A percentile compares a stretch with the other conserved stretches of the same genome.
These are phyloP conservation scores for Pecten maximus DNA, from an alignment of 2,888 invertebrate species.

Conservation along the genomic window DNA sequence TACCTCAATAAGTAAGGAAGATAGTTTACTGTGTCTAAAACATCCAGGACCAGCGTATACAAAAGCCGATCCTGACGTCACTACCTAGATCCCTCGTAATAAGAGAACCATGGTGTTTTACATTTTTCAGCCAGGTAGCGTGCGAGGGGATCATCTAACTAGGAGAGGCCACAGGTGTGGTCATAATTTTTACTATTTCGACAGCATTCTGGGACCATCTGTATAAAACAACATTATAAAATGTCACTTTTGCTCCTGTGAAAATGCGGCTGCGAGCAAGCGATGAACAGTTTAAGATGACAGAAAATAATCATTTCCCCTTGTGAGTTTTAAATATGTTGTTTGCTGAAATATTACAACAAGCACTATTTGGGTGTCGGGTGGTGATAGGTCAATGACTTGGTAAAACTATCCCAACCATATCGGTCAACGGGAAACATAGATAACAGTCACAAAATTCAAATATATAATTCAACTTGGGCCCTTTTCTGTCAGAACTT, in stretches of 20 bases:
- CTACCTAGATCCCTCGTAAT: neutral
- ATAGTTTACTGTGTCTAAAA: neutral
- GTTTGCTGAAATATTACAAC: neutral
- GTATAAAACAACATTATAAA: neutral
- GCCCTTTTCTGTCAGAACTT: neutral
- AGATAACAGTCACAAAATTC: neutral
- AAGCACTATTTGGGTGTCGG: neutral
- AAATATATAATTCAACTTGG: neutral
- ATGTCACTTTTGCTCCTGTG: neutral
- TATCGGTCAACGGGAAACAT: neutral
- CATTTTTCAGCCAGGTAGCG: neutral
- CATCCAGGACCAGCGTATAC: neutral
- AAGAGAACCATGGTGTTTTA: neutral
- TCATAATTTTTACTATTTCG: neutral
- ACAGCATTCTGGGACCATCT: neutral
- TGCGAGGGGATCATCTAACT: neutral
- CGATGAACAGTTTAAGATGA: neutral
- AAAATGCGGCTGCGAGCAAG: neutral
- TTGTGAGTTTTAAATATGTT: neutral
- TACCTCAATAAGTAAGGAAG: neutral
- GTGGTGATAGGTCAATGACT: neutral
- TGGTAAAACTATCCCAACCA: neutral
- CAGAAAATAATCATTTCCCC: neutral
- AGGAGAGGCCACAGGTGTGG: neutral
- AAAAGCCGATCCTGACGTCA: neutral